Evolutionary conservation across 1,140 invertebrate species (phyloP).

Genomic region (Potamilus streckersoni): DNA sequence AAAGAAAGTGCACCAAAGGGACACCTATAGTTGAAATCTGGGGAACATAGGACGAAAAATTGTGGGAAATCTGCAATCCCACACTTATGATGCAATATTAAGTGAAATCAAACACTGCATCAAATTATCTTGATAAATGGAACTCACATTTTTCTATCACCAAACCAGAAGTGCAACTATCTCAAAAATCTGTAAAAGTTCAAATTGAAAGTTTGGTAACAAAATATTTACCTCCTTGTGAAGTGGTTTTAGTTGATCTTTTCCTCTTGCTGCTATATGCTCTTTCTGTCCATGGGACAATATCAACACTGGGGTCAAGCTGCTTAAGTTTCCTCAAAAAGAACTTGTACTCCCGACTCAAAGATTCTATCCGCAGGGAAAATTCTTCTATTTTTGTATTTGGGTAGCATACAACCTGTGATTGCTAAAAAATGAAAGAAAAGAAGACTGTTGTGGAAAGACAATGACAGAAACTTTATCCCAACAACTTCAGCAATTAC

Average conservation of each 20-base stretch:
- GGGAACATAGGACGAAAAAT: too few species aligned
- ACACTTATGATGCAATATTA: neutral
- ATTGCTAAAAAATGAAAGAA: conserved; percentile 47
- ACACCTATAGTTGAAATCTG: too few species aligned
- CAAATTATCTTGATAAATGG: neutral
- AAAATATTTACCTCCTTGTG: neutral
- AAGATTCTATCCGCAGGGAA: conserved; percentile 37
- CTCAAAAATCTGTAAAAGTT: neutral
- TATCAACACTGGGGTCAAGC: conserved; percentile 40
- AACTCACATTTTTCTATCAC: neutral
- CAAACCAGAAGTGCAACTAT: neutral
- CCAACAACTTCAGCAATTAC: conserved; percentile 2
- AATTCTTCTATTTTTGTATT: conserved; percentile 52
- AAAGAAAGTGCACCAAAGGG: too few species aligned
- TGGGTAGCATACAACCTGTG: conserved; percentile 59
- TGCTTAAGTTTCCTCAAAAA: conserved; percentile 51
- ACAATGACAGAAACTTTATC: neutral
- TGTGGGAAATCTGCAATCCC: too few species aligned
- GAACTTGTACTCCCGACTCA: conserved; percentile 54
- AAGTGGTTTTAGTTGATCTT: neutral
- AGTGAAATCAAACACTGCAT: neutral
- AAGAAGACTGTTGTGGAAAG: neutral
- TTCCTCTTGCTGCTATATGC: conserved; percentile 43
- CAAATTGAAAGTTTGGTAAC: too few species aligned
- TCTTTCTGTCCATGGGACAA: conserved; percentile 55